Evolutionary conservation across 2,113 vertebrate species (phyloP), one percentile per base, ranked within the genome.

Genomic region (Dromaius novaehollandiae): DNA sequence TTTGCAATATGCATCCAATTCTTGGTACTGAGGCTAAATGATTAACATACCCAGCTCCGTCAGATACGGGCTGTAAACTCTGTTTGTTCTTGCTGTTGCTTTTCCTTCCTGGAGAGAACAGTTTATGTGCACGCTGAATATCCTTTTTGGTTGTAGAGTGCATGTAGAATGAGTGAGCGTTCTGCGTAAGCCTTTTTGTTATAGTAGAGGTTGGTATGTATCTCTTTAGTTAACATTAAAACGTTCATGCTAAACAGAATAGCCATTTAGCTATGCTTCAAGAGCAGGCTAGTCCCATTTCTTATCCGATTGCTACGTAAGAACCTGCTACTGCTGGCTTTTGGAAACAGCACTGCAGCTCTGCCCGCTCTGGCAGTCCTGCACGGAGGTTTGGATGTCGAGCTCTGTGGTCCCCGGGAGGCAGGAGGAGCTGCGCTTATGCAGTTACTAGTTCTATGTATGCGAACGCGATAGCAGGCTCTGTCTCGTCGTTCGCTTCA

Each of bases 251-350:
- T 60, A 8, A 83, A 8, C 8, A 55, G n/a, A 73, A 36, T 44
- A 38, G 24, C 30, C 12, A 5, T 58, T 34, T 81, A 30, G 13
- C 48, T 66, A 0, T 42, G 44, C 82, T 86, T 38, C 44, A 74
- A 44, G 48, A 44, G 9, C 34, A 38, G 11, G 36, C 55, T 75
- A 63, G 25, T 60, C 8, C 58, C 13, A 11, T 63, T 66, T 82
- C 13, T 71, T 1, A 0, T 46, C 26, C 24, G 34, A 66, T 50
- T 66, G 30, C 38, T 25, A 0, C 11, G 4, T 6, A 44, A 55
- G 69, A 44, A 63, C 58, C 55, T 88, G 66, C 19, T 44, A 46
- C 34, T 6, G 2, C 18, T 56, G 0, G 0, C 79, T 44, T 24
- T 73, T 64, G 51, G 51, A 46, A 71, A 56, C 42, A 26, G 34